Base-by-base conservation (phyloP, 2,113 vertebrate species). In the Rhinopomastus cyanomelas region DNA sequence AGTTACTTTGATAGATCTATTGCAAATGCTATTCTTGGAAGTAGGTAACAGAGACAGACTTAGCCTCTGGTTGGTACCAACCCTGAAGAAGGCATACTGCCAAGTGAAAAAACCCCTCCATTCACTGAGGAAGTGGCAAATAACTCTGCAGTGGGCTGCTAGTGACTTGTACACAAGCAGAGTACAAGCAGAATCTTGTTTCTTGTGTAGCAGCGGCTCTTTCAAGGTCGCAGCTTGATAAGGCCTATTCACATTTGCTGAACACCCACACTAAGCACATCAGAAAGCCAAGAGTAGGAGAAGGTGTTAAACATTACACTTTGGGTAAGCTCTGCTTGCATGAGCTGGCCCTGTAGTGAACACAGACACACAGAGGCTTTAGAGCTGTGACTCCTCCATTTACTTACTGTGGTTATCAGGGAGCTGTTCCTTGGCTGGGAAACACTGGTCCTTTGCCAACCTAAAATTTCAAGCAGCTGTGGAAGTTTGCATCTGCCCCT, bases 161-260 rank as follows among this genome's bases (percentile, higher is more conserved):
- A 29, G 49, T 69, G 57, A 34, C 76, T 93, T 87, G 71, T 67
- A 57, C 34, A 32, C 74, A 36, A 64, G 44, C 29, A 60, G 7
- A 64, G 60, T 52, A 49, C 29, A 51, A 34, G 39, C 8, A 3
- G 74, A 77, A 39, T 60, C 59, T 73, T 25, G 49, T 79, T 79
- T 83, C 66, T 75, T 86, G 61, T 23, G 42, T 34, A 93, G 62
- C 26, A 84, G 69, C 69, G 92, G 73, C 74, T 32, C 81, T 78
- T 84, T 90, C 90, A 88, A 95, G 90, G 85, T 92, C 85, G 73
- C 62, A 84, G 69, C 53, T 91, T 72, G 53, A 12, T 76, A 90
- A 94, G 34, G 73, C 61, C 80, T 79, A n/a, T 78, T 72, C 73
- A 59, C 3, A 1, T 89, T 68, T 89, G 65, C 85, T 79, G 62